These are phyloP conservation scores for Tachysurus fulvidraco DNA, from an alignment of 2,113 vertebrate genomes.

Conservation along the genomic window DNA sequence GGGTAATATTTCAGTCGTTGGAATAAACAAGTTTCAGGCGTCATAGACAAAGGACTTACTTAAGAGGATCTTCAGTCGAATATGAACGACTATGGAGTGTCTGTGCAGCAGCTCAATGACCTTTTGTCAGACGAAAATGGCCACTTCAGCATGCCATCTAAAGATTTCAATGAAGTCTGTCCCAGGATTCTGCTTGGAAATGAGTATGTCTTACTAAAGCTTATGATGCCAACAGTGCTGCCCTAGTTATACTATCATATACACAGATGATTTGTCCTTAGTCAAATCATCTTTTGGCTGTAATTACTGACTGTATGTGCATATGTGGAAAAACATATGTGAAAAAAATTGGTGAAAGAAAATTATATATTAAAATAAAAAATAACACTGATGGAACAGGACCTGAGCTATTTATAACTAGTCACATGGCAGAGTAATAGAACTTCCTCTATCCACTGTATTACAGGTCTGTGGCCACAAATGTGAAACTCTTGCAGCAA, in stretches of 20 bases:
- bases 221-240: neutral
- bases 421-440: neutral
- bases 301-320: neutral
- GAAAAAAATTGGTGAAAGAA: no score
- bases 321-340: neutral
- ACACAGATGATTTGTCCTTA: neutral
- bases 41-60: neutral
- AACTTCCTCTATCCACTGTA: neutral
- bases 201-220: slow-evolving; percentile 74
- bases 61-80: neutral
- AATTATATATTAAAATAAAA: neutral
- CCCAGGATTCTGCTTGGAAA: slow-evolving; percentile 88
- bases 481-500: slow-evolving; percentile 78
- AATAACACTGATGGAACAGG: neutral
- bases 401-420: neutral
- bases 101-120: slow-evolving; percentile 90
- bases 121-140: slow-evolving; percentile 84
- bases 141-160: slow-evolving; percentile 84
- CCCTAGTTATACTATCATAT: neutral
- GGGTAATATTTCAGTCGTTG: neutral
- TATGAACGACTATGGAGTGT: slow-evolving; percentile 80
- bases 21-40: neutral
- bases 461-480: slow-evolving; percentile 84
- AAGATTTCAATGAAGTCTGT: slow-evolving; percentile 85
- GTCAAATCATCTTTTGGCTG: neutral